A percentile compares a stretch with the other conserved stretches of the same genome.
phyloP scores from a whole-genome alignment of 30 jellyfish, hydroid and myxozoan genomes.

The Haliclystus octoradiatus region DNA sequence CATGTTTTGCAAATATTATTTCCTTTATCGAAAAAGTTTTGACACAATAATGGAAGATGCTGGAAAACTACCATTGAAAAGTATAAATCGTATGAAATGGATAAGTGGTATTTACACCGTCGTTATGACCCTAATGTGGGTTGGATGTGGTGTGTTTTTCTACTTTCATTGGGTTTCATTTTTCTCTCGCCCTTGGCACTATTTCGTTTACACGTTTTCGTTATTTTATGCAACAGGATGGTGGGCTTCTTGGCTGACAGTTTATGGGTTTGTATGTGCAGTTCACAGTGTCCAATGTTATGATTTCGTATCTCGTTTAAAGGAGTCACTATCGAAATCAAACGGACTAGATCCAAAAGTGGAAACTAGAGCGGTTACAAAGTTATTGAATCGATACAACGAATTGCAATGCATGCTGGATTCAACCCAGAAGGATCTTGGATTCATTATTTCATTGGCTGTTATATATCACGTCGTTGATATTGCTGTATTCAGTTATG shows the following conservation, averaged over 20 bases:
- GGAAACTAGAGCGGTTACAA: slow-evolving; percentile 23
- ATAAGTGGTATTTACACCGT: not conserved
- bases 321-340: slow-evolving; percentile 18
- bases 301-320: slow-evolving; percentile 27
- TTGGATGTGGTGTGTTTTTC: slow-evolving; percentile 5
- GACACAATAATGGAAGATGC: not conserved
- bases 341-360: slow-evolving; percentile 3
- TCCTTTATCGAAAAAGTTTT: slow-evolving; percentile 24
- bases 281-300: slow-evolving; percentile 40
- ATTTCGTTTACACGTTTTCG: not conserved
- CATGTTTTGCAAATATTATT: slow-evolving; percentile 36
- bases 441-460: slow-evolving; percentile 56
- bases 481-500: slow-evolving; percentile 45
- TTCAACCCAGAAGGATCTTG: slow-evolving; percentile 53
- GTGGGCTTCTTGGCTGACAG: slow-evolving; percentile 79
- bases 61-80: not conserved
- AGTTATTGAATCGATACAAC: slow-evolving; percentile 31
- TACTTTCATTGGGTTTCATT: slow-evolving; percentile 9
- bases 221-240: slow-evolving; percentile 33
- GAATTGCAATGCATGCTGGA: slow-evolving; percentile 64
- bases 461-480: slow-evolving; percentile 59
- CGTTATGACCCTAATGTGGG: slow-evolving; percentile 5
- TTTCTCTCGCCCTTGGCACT: not conserved
- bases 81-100: not conserved
- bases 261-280: slow-evolving; percentile 66